Evolutionary conservation across 1,140 invertebrate species (phyloP).

Genomic region (Thaumetopoea pityocampa): DNA sequence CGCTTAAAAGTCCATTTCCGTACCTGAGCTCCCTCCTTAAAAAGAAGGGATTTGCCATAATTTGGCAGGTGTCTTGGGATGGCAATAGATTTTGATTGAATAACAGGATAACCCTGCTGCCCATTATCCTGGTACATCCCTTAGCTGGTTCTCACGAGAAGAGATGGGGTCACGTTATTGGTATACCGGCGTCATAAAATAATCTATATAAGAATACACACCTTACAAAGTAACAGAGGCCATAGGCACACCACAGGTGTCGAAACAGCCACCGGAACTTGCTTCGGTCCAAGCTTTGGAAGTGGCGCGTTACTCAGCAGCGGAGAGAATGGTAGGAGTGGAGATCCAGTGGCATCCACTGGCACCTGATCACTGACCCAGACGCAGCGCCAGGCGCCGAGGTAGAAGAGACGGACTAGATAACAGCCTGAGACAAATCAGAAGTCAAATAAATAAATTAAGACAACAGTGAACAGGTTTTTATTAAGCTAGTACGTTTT

Average conservation of each 20-base stretch:
- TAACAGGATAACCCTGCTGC: no score
- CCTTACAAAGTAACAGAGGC: conserved; percentile 60
- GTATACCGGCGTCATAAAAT: no score
- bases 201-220: no score
- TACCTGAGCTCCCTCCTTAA: no score
- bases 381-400: conserved; percentile 59
- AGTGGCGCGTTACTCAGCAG: conserved; percentile 26
- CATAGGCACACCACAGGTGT: conserved; percentile 39
- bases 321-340: conserved; percentile 55
- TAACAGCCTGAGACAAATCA: conserved; percentile 47
- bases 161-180: no score
- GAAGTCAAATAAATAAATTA: no score
- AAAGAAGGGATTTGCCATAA: no score
- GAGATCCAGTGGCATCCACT: conserved; percentile 46
- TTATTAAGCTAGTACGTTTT: no score
- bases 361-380: conserved; percentile 64
- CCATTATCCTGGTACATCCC: not conserved
- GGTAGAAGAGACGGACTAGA: conserved; percentile 55
- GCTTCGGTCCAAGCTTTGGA: conserved; percentile 23
- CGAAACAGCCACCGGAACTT: conserved; percentile 21
- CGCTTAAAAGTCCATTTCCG: no score
- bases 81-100: no score
- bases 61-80: no score
- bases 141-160: not conserved
- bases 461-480: no score